A percentile compares a stretch with the other conserved stretches of the same genome.
Conservation (phyloP, 2,113 vertebrate genomes). For the Synchiropus splendidus region DNA sequence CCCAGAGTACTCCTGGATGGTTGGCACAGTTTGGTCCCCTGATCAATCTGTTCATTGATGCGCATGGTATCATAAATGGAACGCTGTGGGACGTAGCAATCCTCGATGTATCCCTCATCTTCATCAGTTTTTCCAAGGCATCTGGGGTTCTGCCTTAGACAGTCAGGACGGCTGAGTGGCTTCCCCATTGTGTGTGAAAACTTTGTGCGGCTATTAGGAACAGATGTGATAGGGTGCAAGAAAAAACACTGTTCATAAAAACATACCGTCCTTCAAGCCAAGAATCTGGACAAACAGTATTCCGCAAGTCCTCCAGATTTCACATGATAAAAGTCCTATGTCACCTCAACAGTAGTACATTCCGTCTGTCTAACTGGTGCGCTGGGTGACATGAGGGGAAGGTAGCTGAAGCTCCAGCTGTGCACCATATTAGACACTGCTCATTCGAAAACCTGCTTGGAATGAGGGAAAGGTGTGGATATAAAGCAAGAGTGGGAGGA, state of each 20-base stretch:
- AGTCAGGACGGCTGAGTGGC: slow-evolving; percentile 94
- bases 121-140: slow-evolving; percentile 95
- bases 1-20: slow-evolving; percentile 87
- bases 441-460: slow-evolving; percentile 39
- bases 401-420: slow-evolving; percentile 36
- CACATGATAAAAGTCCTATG: slow-evolving; percentile 36
- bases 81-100: slow-evolving; percentile 97
- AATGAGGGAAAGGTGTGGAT: slow-evolving; percentile 36
- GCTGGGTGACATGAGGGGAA: slow-evolving; percentile 38
- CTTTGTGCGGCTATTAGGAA: slow-evolving; percentile 1
- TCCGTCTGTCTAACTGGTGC: slow-evolving; percentile 37
- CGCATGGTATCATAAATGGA: slow-evolving; percentile 99
- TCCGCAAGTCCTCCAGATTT: slow-evolving; percentile 27
- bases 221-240: slow-evolving; percentile 13
- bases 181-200: slow-evolving; percentile 78
- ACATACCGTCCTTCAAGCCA: slow-evolving; percentile 9
- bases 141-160: slow-evolving; percentile 88
- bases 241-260: slow-evolving; percentile 7
- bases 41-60: slow-evolving; percentile 98
- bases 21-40: slow-evolving; percentile 87
- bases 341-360: slow-evolving; percentile 52
- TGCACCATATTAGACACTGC: slow-evolving; percentile 64
- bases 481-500: slow-evolving; percentile 13
- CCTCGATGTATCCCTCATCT: slow-evolving; percentile 95
- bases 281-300: slow-evolving; percentile 17